Evolutionary conservation across 37 sponge, comb jelly and placozoan species (phyloP).

Genomic region (Chondrosia reniformis): DNA sequence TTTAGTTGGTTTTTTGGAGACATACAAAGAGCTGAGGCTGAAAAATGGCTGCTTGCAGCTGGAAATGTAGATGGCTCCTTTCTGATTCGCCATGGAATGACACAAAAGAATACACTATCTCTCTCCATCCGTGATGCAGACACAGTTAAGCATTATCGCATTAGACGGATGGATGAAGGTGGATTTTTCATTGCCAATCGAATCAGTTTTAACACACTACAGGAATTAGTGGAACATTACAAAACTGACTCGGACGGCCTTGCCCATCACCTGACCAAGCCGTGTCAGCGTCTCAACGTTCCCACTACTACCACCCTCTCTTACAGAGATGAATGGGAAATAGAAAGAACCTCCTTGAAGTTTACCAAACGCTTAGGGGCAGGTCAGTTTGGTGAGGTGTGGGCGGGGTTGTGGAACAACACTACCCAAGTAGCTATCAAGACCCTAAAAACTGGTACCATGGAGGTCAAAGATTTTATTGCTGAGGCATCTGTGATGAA

Average conservation of each 20-base stretch:
- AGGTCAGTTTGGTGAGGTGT: constrained; percentile 91
- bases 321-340: constrained; percentile 91
- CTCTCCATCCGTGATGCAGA: constrained; percentile 79
- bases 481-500: constrained; percentile 92
- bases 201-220: constrained; percentile 41
- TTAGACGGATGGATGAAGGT: constrained; percentile 63
- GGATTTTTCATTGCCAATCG: constrained; percentile 68
- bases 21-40: constrained; percentile 70
- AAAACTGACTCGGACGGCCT: constrained; percentile 58
- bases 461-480: constrained; percentile 82
- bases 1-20: constrained; percentile 85
- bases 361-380: constrained; percentile 74
- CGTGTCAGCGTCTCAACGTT: constrained; percentile 54
- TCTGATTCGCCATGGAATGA: constrained; percentile 70
- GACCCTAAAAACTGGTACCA: constrained; percentile 86
- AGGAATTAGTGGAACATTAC: constrained; percentile 70
- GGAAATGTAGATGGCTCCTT: constrained; percentile 65
- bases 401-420: constrained; percentile 79
- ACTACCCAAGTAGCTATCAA: constrained; percentile 88
- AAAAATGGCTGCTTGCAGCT: constrained; percentile 74
- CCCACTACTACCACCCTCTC: constrained; percentile 63
- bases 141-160: constrained; percentile 85
- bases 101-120: constrained; percentile 73
- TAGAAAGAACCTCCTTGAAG: constrained; percentile 67
- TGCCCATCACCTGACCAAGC: constrained; percentile 49